Conservation (phyloP, 2,797 vertebrate species). For the Neomorphus geoffroyi region DNA sequence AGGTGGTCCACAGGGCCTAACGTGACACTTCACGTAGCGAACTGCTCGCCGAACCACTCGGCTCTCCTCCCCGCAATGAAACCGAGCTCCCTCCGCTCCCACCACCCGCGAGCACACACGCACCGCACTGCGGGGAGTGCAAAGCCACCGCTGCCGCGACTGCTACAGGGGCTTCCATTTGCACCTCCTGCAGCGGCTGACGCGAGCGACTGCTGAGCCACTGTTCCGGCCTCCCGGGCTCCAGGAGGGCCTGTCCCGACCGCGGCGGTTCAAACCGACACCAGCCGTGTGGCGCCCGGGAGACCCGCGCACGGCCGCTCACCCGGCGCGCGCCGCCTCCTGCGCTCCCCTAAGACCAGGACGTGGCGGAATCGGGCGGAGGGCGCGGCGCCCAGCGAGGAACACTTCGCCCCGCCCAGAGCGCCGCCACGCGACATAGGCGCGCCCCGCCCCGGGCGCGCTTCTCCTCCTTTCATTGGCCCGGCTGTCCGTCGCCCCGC, state of each 20-base stretch:
- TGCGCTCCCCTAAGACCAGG: no score
- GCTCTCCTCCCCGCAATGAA: background rate
- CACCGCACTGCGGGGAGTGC: rapidly evolving
- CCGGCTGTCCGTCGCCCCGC: no score
- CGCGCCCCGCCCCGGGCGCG: background rate
- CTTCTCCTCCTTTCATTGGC: background rate
- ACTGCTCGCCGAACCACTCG: background rate
- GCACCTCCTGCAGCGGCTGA: background rate
- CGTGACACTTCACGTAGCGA: rapidly evolving
- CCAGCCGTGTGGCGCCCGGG: background rate
- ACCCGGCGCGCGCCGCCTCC: no score
- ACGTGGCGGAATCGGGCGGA: no score
- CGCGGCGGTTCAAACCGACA: background rate
- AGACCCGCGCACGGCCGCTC: background rate
- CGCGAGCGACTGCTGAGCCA: background rate
- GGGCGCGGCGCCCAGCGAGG: no score
- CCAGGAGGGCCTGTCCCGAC: background rate
- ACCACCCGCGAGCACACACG: rapidly evolving
- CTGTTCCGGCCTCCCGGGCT: background rate
- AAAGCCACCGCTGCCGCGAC: rapidly evolving
- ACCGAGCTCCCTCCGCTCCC: rapidly evolving
- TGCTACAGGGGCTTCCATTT: rapidly evolving
- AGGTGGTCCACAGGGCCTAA: background rate
- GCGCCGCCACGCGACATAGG: slow-evolving; percentile 24
- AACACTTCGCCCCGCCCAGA: background rate